Conservation (phyloP, 2,888 invertebrate genomes). For the Mylabris sibirica region DNA sequence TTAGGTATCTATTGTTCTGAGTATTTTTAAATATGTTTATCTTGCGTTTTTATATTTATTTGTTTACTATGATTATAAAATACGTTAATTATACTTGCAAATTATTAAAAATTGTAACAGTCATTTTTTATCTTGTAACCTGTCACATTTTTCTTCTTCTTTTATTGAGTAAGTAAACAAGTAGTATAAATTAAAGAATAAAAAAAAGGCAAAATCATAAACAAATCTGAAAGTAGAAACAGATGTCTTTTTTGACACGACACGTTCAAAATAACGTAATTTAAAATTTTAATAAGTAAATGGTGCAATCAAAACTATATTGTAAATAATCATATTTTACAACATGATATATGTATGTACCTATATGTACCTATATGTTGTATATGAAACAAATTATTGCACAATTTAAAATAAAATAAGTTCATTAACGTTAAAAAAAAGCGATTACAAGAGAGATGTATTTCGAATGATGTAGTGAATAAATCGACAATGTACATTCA, state of each 20-base stretch:
- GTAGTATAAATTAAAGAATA: neutral
- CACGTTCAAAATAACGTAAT: neutral
- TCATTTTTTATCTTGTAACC: too few species aligned
- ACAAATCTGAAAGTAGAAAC: slow-evolving; percentile 2
- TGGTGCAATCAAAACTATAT: neutral
- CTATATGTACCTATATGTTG: too few species aligned
- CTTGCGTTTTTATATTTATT: too few species aligned
- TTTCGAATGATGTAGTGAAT: neutral
- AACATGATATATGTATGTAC: neutral
- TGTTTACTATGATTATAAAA: too few species aligned
- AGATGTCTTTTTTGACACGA: neutral
- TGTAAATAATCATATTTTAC: neutral
- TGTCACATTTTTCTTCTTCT: too few species aligned
- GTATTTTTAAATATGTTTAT: too few species aligned
- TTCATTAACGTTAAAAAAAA: neutral
- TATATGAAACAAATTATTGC: neutral
- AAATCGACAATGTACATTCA: neutral
- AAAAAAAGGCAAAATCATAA: neutral
- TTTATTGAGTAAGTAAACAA: neutral
- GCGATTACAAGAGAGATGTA: neutral
- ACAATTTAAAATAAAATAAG: neutral
- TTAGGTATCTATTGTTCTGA: too few species aligned
- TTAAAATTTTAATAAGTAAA: neutral
- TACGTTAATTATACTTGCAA: neutral
- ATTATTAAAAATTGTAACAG: neutral